Base-by-base conservation (phyloP, 1,140 invertebrate species). In the Anastrepha obliqua region DNA sequence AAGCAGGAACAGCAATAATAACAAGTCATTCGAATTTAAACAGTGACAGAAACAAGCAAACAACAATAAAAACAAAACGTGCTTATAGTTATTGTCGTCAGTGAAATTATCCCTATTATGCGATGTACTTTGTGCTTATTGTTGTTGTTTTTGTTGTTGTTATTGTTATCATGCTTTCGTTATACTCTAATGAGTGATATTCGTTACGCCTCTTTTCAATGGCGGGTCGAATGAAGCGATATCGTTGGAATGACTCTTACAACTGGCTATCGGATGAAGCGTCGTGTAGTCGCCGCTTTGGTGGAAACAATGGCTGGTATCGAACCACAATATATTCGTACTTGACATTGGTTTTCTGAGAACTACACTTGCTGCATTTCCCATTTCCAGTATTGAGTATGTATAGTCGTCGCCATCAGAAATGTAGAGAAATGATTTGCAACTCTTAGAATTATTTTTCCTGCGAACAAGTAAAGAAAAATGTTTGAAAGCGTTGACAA, bases 181-280 rank as follows among this genome's bases (percentile, higher is more conserved):
- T 9, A 17, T 20, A 47, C 42, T 11, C 47, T 81, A 81, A 81
- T 81, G 47, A 55, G 74, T 81, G 20, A 51, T 81, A 81, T 81
- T 81, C 47, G 74, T 55, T 81, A 81, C 74, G 74, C 74, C 74
- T 55, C 74, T 51, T 81, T 81, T 81, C 74, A 81, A 81, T 81
- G 74, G 74, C 74, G 74, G 74, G 74, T 81, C 74, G 74, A 81
- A 81, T 81, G 67, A 47, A 74, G 70, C 74, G 74, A 47, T 81
- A 81, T 81, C 44, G 51, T 81, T 11, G 44, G 74, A 13, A 17
- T 20, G 44, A 17, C 2, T 6, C 47, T 20, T 81, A 47, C 47
- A 55, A 81, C 47, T 81, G 17, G 7, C 44, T 81, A 47, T 55
- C 29, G 74, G 17, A 55, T 51, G 74, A 81, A 81, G n/a, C 20